Evolutionary conservation across 2,113 vertebrate species (phyloP), one percentile per base, ranked within the genome.

Genomic region (Puffinus mauretanicus): DNA sequence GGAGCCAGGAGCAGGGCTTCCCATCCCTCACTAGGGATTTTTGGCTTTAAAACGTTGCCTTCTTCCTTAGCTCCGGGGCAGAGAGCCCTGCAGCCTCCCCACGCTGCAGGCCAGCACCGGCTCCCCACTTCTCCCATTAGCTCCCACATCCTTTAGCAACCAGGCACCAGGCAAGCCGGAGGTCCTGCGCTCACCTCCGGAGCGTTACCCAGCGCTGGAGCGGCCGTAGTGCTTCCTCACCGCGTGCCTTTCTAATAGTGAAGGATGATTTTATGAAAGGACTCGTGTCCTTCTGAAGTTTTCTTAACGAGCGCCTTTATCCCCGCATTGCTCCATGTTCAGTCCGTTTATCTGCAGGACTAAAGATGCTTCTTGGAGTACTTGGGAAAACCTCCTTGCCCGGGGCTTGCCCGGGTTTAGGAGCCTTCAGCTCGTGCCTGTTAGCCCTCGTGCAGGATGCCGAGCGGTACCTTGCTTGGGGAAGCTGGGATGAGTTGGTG

Each of bases 271-370:
- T 78, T 62, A 38, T 65, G 30, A 55, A 90, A 82, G 22, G 20
- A 60, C 8, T 91, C 27, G 0, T 24, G 36, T 86, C 30, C 32
- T 65, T 61, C 36, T 57, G 64, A 66, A 67, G n/a, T 55, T 91
- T 86, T 65, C 30, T 71, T 62, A 38, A 16, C 9, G 13, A 57
- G 25, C 62, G 54, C 16, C 67, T 95, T 88, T 77, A 57, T 55
- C 13, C 32, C 29, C 5, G 1, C 4, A 0, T 64, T 21, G 10
- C 47, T 80, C 46, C 1, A 0, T 7, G 8, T 10, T 55, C 3
- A 0, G 14, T 30, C 18, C 26, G 5, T 84, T 79, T 87, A 64
- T 57, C 66, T 55, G 42, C 49, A 77, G 60, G 79, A 51, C 47
- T 88, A 73, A 82, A 91, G 60, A 42, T 9, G 7, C 30, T 60